phyloP scores from a whole-genome alignment of 2,113 vertebrate genomes.

The Galemys pyrenaicus region DNA sequence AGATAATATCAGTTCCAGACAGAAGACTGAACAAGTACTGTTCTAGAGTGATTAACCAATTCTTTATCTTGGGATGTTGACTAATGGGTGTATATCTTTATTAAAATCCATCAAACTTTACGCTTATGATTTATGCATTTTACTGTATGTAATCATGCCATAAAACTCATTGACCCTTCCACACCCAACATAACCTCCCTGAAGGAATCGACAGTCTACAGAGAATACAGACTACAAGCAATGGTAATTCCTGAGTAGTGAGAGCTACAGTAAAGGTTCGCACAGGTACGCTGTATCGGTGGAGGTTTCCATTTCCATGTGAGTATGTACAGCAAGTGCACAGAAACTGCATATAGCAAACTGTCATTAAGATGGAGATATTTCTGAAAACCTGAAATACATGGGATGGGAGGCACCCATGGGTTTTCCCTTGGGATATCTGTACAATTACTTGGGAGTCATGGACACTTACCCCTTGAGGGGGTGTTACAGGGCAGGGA shows the following conservation, averaged over 20 bases:
- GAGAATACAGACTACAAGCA: background rate
- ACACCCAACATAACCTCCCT: background rate
- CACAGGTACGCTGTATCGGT: background rate
- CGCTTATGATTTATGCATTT: background rate
- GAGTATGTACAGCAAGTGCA: background rate
- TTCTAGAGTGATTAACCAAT: background rate
- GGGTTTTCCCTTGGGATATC: background rate
- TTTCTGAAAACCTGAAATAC: conserved; percentile 4
- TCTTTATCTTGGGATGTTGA: background rate
- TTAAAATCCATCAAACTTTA: background rate
- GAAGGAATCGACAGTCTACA: background rate
- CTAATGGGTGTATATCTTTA: background rate
- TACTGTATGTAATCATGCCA: conserved; percentile 29
- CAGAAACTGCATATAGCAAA: background rate
- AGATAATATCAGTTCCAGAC: too few species aligned
- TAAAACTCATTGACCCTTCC: conserved; percentile 10
- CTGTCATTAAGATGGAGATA: background rate
- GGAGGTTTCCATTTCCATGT: background rate
- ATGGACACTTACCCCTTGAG: background rate
- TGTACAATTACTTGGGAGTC: background rate
- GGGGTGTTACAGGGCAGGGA: too few species aligned
- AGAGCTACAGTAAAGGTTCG: background rate
- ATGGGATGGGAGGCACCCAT: background rate
- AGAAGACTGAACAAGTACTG: background rate
- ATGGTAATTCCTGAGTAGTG: background rate